These are phyloP conservation scores for Vespertilio murinus DNA, from an alignment of 2,797 vertebrate species.

Conservation along the genomic window DNA sequence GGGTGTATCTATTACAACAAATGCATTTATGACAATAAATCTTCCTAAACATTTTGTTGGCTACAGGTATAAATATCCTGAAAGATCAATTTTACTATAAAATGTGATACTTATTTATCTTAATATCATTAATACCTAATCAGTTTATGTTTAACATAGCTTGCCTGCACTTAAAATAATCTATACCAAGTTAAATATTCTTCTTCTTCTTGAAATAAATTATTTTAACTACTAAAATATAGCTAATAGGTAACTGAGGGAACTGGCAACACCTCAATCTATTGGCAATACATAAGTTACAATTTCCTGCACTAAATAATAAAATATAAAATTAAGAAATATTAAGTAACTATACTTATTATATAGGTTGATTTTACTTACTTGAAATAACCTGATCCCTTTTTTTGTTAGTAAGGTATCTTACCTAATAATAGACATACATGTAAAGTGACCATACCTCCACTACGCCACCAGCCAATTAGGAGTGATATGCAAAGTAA, in stretches of 20 bases:
- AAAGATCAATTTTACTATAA: conserved; percentile 15
- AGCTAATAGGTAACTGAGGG: neutral
- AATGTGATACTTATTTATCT: neutral
- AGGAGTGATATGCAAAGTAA: too few relatives aligned
- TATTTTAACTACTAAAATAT: neutral
- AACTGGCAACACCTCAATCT: neutral
- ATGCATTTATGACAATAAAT: neutral
- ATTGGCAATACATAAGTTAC: neutral
- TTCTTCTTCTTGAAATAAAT: neutral
- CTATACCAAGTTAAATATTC: neutral
- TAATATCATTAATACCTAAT: neutral
- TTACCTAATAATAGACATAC: too few relatives aligned
- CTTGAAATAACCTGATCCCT: neutral
- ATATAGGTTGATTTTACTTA: neutral
- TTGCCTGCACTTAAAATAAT: conserved; percentile 1
- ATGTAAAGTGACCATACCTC: too few relatives aligned
- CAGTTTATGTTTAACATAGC: neutral
- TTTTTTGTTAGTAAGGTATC: neutral
- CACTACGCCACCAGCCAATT: too few relatives aligned
- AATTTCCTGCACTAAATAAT: neutral
- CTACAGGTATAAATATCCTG: conserved; percentile 7
- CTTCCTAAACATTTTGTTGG: neutral
- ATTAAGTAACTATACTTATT: neutral
- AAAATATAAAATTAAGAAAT: neutral
- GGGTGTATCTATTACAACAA: neutral